Evolutionary conservation across 2,797 vertebrate species (phyloP).

Genomic region (Thaleichthys pacificus): DNA sequence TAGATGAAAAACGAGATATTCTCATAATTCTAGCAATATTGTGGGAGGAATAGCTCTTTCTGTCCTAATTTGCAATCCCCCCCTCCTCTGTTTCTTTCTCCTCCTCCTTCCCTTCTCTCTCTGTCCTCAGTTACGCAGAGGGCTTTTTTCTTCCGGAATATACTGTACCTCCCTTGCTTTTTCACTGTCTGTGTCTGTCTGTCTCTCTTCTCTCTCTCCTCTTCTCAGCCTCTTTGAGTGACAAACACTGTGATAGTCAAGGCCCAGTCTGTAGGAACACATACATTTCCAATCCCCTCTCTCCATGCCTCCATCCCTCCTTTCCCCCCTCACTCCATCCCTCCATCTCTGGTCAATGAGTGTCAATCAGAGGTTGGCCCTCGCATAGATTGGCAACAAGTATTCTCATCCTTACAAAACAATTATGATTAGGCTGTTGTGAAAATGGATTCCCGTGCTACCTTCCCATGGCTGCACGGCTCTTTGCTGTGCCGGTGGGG

Average conservation of each 20-base stretch:
- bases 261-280: constrained; percentile 40
- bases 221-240: constrained; percentile 63
- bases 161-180: constrained; percentile 24
- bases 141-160: constrained; percentile 18
- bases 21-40: neutral
- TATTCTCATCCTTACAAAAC: constrained; percentile 84
- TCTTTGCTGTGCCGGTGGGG: constrained; percentile 76
- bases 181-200: constrained; percentile 30
- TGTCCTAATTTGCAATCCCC: neutral
- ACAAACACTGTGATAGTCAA: constrained; percentile 66
- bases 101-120: neutral
- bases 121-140: neutral
- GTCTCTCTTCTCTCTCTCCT: constrained; percentile 28
- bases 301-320: constrained; percentile 46
- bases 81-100: neutral
- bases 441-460: constrained; percentile 86
- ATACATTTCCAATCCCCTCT: constrained; percentile 28
- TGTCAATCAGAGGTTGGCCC: constrained; percentile 87
- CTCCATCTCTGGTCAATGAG: constrained; percentile 82
- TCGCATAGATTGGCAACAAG: constrained; percentile 85
- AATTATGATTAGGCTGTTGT: constrained; percentile 87
- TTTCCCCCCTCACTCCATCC: constrained; percentile 38
- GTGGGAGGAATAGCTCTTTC: constrained; percentile 21
- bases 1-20: neutral
- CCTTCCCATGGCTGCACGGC: constrained; percentile 51